Percentiles rank a stretch among this genome's conserved stretches.
Evolutionary conservation across 2,888 invertebrate species (phyloP).

Genomic region (Macrophya alboannulata): DNA sequence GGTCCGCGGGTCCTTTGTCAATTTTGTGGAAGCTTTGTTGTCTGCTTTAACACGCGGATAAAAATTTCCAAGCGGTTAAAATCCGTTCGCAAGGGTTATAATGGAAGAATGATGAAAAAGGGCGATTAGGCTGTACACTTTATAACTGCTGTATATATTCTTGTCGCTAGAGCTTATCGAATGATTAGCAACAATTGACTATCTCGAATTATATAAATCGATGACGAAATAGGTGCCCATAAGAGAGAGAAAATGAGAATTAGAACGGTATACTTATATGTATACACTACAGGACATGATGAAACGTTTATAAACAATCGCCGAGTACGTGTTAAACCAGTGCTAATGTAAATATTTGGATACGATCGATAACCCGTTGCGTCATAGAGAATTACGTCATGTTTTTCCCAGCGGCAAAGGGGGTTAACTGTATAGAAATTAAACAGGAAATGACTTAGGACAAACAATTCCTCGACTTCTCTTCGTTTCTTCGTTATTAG

Average conservation of each 20-base stretch:
- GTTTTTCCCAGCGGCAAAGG: background rate
- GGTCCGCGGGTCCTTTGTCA: background rate
- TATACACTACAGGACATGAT: background rate
- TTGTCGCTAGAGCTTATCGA: background rate
- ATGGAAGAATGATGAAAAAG: background rate
- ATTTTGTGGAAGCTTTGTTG: background rate
- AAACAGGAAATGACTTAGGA: conserved; percentile 23
- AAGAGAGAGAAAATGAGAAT: background rate
- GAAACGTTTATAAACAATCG: background rate
- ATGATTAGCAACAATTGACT: background rate
- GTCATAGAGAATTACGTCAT: background rate
- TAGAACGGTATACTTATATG: background rate
- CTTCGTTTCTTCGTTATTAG: background rate
- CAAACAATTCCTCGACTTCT: conserved; percentile 13
- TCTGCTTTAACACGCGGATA: background rate
- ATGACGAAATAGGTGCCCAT: background rate
- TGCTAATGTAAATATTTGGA: conserved; percentile 33
- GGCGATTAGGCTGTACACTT: no score
- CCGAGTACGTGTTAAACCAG: background rate
- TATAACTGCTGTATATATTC: background rate
- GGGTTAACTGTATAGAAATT: background rate
- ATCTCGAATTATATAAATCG: background rate
- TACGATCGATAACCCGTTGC: conserved; percentile 37
- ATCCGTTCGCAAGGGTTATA: background rate
- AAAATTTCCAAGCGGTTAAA: background rate